Percentiles rank a stretch among this genome's conserved stretches.
phyloP scores from a whole-genome alignment of 2,113 vertebrate species.

The Delphinapterus leucas region DNA sequence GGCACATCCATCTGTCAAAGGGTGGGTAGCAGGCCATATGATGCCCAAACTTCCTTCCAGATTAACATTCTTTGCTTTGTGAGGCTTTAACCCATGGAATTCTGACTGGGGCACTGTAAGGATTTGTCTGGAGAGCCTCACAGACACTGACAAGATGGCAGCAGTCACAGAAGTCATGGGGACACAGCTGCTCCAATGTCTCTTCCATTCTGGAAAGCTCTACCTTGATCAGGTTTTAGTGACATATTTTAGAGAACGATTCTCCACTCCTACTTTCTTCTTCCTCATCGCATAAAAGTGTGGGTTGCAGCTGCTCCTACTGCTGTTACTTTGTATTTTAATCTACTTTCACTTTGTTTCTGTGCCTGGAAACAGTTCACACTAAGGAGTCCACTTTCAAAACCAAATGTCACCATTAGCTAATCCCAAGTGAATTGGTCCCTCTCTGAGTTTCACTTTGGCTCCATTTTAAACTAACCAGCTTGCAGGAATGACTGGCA shows the following conservation, averaged over 20 bases:
- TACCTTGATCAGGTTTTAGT: neutral
- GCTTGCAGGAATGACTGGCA: neutral
- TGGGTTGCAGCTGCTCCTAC: neutral
- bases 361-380: neutral
- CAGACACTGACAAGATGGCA: neutral
- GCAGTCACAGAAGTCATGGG: too few relatives aligned
- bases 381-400: slow-evolving; percentile 15
- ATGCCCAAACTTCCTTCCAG: neutral
- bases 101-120: neutral
- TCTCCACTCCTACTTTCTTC: neutral
- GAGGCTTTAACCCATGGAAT: neutral
- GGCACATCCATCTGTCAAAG: neutral
- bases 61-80: neutral
- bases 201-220: neutral
- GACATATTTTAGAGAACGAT: slow-evolving; percentile 11
- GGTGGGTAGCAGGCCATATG: neutral
- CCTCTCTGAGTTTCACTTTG: neutral
- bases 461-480: slow-evolving; percentile 31
- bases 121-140: neutral
- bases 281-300: neutral
- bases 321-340: neutral
- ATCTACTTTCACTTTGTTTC: neutral
- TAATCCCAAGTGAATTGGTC: neutral
- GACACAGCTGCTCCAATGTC: neutral
- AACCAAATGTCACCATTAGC: slow-evolving; percentile 18